Percentiles rank a stretch among this genome's conserved stretches.
phyloP scores from a whole-genome alignment of 2,888 invertebrate species.

The Allolobophora icterica region DNA sequence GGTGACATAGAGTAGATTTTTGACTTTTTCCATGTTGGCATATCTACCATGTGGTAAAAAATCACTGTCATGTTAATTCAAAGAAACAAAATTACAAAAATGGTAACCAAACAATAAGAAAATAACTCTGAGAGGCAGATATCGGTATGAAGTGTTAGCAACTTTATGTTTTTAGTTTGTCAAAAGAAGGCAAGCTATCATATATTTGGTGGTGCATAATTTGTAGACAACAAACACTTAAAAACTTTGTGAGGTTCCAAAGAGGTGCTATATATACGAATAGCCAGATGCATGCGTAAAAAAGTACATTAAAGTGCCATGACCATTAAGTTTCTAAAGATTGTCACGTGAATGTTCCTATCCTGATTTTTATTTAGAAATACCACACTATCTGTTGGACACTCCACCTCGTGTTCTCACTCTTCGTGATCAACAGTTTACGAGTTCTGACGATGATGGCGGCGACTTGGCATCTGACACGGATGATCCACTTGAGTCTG shows the following conservation, averaged over 20 bases:
- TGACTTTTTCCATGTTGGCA: too few species aligned
- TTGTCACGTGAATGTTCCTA: not conserved
- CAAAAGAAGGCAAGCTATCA: too few species aligned
- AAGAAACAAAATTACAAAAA: too few species aligned
- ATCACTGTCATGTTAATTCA: too few species aligned
- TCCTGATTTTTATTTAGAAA: not conserved
- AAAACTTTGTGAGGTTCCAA: not conserved
- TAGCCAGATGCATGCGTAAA: not conserved
- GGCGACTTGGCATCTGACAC: not conserved
- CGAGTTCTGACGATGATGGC: slow-evolving; percentile 38
- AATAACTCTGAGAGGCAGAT: too few species aligned
- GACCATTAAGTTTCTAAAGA: not conserved
- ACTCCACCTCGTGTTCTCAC: slow-evolving; percentile 89
- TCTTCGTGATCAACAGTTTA: slow-evolving; percentile 72
- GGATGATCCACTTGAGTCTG: not conserved
- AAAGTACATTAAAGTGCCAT: not conserved
- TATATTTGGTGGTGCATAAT: not conserved
- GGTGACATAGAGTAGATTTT: too few species aligned
- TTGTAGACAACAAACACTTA: not conserved
- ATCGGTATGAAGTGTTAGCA: too few species aligned
- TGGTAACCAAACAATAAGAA: too few species aligned
- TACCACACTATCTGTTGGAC: slow-evolving; percentile 67
- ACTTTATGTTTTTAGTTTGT: too few species aligned
- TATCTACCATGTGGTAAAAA: too few species aligned
- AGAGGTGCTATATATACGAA: not conserved